These are phyloP conservation scores for Strigamia maritima DNA, from an alignment of 2,888 invertebrate genomes.

Conservation along the genomic window DNA sequence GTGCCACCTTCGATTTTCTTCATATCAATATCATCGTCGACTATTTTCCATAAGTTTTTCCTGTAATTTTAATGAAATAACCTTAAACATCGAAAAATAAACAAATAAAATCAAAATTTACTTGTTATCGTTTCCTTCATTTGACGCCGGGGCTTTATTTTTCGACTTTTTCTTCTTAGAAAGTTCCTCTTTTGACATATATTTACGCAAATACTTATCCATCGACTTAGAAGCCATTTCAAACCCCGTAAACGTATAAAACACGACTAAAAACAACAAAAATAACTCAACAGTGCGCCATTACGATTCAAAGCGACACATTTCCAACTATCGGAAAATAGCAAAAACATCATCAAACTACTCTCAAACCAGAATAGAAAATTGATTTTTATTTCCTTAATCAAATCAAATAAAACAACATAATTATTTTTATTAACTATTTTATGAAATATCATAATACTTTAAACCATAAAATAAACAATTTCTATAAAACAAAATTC, in stretches of 20 bases:
- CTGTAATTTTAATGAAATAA: neutral
- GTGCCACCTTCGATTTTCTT: neutral
- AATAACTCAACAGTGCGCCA: neutral
- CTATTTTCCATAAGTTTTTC: neutral
- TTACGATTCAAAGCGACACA: neutral
- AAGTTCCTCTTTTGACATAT: neutral
- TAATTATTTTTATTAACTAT: no score
- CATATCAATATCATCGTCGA: constrained; percentile 7
- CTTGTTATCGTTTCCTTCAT: neutral
- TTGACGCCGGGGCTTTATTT: neutral
- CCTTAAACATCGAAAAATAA: neutral
- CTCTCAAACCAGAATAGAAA: neutral
- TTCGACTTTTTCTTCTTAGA: neutral
- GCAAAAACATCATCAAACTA: neutral
- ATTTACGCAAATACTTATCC: neutral
- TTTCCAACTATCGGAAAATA: neutral
- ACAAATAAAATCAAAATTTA: neutral
- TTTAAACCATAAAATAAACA: neutral
- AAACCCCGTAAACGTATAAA: neutral
- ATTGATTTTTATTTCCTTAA: neutral
- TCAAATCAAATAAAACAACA: neutral
- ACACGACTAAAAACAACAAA: no score
- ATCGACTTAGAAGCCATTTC: neutral
- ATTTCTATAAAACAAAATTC: neutral
- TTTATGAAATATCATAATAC: no score